Percentiles rank a stretch among this genome's conserved stretches.
phyloP scores from a whole-genome alignment of 2,888 invertebrate species.

The Drosophila rubida region DNA sequence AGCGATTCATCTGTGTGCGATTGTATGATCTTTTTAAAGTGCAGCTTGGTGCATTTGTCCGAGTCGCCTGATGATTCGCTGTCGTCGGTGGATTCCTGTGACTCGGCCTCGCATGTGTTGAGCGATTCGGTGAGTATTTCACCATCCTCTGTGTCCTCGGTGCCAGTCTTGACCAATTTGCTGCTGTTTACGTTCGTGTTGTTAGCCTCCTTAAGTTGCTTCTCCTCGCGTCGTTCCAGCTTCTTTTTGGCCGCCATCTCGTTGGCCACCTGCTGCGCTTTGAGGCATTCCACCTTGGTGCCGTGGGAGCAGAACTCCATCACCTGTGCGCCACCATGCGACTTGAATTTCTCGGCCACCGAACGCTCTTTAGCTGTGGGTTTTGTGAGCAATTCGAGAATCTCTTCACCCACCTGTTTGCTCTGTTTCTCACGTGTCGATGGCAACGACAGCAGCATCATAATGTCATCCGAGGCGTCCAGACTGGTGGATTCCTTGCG shows the following conservation, averaged over 20 bases:
- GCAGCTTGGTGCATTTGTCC: constrained; percentile 93
- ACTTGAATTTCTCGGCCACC: constrained; percentile 97
- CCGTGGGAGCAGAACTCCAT: constrained; percentile 99
- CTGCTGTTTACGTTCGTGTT: constrained; percentile 27
- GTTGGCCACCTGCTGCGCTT: constrained; percentile 85
- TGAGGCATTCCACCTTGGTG: constrained; percentile 93
- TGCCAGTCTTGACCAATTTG: constrained; percentile 54
- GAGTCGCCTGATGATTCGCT: constrained; percentile 69
- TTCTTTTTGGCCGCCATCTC: constrained; percentile 84
- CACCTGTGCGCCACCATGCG: constrained; percentile 96
- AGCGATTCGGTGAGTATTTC: constrained; percentile 73
- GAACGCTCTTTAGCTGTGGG: constrained; percentile 98
- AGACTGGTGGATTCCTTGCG: constrained; percentile 77
- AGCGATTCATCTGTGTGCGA: constrained; percentile 97
- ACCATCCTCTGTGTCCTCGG: constrained; percentile 76
- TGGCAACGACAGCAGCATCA: constrained; percentile 87
- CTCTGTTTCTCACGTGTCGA: constrained; percentile 98
- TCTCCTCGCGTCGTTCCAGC: constrained; percentile 67
- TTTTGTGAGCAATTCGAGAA: constrained; percentile 95
- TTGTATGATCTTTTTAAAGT: constrained; percentile 98
- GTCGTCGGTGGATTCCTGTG: constrained; percentile 68
- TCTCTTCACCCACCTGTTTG: constrained; percentile 98
- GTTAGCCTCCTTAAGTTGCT: constrained; percentile 53
- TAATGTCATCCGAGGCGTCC: constrained; percentile 89
- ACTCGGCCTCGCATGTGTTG: constrained; percentile 66